Conservation (phyloP, 1,140 invertebrate genomes). For the Zophobas morio region DNA sequence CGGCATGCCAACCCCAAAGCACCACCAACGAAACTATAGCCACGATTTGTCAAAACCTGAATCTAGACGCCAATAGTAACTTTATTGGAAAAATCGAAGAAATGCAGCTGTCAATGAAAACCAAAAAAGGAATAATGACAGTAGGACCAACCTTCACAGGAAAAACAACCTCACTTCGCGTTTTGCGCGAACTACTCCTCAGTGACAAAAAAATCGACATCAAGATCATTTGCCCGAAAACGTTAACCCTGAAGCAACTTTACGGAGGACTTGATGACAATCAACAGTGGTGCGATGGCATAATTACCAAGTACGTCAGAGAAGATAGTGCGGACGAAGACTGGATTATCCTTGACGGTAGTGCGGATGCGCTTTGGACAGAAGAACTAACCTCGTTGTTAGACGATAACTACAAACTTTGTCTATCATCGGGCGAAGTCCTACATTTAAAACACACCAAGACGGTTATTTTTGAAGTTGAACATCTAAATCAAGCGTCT, state of each 20-base stretch:
- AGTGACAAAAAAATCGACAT: slow-evolving; percentile 63
- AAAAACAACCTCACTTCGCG: slow-evolving; percentile 70
- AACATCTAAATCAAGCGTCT: slow-evolving; percentile 86
- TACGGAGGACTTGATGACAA: slow-evolving; percentile 91
- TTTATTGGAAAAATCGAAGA: slow-evolving; percentile 82
- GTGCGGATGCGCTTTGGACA: slow-evolving; percentile 93
- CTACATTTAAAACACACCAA: slow-evolving; percentile 20
- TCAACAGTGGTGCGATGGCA: slow-evolving; percentile 92
- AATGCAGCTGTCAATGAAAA: slow-evolving; percentile 83
- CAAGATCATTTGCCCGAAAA: slow-evolving; percentile 89
- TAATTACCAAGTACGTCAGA: slow-evolving; percentile 82
- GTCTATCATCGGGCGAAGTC: slow-evolving; percentile 86
- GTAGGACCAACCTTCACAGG: slow-evolving; percentile 82
- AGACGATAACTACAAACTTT: slow-evolving; percentile 83
- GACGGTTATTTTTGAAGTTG: slow-evolving; percentile 94
- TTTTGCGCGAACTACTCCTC: slow-evolving; percentile 43
- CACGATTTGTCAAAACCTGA: slow-evolving; percentile 72
- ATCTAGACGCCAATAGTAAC: slow-evolving; percentile 79
- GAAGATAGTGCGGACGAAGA: slow-evolving; percentile 79
- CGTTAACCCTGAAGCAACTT: slow-evolving; percentile 88
- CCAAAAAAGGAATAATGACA: slow-evolving; percentile 85
- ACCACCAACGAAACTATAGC: neutral
- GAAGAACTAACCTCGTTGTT: slow-evolving; percentile 92
- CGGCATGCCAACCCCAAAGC: neutral
- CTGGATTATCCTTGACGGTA: slow-evolving; percentile 87